Base-by-base conservation (phyloP, 2,888 invertebrate species). In the Xanthorhoe spadicearia region DNA sequence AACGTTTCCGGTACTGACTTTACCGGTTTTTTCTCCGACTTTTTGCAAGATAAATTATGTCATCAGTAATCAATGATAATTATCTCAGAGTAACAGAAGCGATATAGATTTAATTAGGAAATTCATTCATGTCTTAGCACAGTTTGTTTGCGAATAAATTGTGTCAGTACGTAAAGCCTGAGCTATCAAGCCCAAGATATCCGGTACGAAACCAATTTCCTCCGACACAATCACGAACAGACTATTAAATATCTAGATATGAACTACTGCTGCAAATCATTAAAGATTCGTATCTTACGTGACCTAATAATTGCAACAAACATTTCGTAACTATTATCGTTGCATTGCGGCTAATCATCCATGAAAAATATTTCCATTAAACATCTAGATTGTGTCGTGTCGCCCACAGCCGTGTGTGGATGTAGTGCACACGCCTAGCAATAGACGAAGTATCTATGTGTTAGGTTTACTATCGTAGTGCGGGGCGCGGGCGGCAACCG, bases 391-490 rank as follows among this genome's bases (percentile, higher is more conserved):
- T 64, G 59, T 62, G 68, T 62, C 5, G 32, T 62, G 69, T 51
- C 67, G 71, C 73, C 70, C 71, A 46, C 61, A 23, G 60, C 28
- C 56, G 64, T 61, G 64, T 50, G 71, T 64, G 63, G 68, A 69
- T 72, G 61, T 72, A 70, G 72, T 75, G 75, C 73, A 73, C 81
- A 77, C 81, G 81, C 79, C 82, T 86, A 86, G 82, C 81, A 70
- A 78, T 73, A 76, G 58, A 68, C 51, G 49, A 61, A 32, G 65
- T 81, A 81, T 81, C 83, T 83, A 82, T 86, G 83, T 87, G 85
- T 84, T 78, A 64, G 68, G 80, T 79, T 88, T 87, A 88, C 85
- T 87, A 86, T 85, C 84, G 85, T 83, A 85, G 87, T 84, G 86
- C 83, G 83, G 74, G 70, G 76, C 76, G 74, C 77, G 76, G 73